Evolutionary conservation across 1,140 invertebrate species (phyloP), one percentile per base, ranked within the genome.

Genomic region (Maniola jurtina): DNA sequence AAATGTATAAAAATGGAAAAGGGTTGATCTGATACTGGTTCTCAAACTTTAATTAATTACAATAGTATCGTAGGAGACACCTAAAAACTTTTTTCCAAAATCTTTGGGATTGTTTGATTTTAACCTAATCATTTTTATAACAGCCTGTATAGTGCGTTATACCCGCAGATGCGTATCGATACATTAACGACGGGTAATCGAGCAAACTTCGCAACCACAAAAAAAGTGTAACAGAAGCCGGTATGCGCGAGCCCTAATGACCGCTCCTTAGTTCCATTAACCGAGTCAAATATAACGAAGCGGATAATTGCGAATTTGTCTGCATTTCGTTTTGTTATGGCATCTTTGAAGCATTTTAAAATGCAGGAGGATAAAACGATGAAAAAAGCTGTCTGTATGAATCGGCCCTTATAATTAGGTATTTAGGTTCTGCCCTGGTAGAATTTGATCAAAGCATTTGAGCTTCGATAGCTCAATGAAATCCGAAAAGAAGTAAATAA

Each of bases 151-250:
- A 71, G 33, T 42, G 13, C 40, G 64, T 75, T 75, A 74, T 61
- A 64, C 61, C 63, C 47, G 57, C 55, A 76, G 82, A 86, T 84
- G 75, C 73, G 76, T 84, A 85, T 83, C 76, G 68, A 75, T 77
- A 77, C 71, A 83, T 84, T 85, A 85, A 83, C 80, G 76, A 72
- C 57, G 62, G 73, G 81, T 79, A 87, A 88, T 84, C 79, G 77
- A 81, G 77, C 72, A 72, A 73, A 78, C 70, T 76, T 69, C 67
- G 47, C 74, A 68, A 75, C 72, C 72, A 77, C 81, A 87, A 86
- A 87, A 42, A 86, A 87, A 83, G 79, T 78, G 84, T 79, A 89
- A 88, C 86, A 88, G 86, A 83, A 87, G 86, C 85, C 73, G 64
- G 63, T 68, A 48, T 56, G 75, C 76, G 74, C 79, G 62, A 55